Evolutionary conservation across 2,113 vertebrate genomes (phyloP).

Genomic region (Haemorhous mexicanus): DNA sequence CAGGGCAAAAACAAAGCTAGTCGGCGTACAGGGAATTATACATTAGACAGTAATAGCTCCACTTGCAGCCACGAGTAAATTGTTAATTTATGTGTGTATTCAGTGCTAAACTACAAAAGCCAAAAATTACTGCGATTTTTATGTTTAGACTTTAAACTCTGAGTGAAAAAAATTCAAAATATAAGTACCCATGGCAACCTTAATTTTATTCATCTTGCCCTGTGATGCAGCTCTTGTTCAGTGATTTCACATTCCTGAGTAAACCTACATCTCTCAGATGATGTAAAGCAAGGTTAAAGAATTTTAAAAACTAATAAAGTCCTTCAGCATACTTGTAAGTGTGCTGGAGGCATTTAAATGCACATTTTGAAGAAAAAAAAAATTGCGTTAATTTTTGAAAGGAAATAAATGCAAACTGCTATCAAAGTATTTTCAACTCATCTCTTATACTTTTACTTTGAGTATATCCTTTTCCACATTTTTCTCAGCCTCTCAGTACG

Average conservation of each 20-base stretch:
- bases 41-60: conserved; percentile 22
- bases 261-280: not conserved
- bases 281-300: conserved; percentile 22
- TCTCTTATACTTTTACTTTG: not conserved
- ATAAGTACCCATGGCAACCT: conserved; percentile 22
- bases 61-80: not conserved
- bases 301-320: conserved; percentile 5
- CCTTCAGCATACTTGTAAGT: not conserved
- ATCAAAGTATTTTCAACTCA: not conserved
- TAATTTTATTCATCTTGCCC: conserved; percentile 21
- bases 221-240: not conserved
- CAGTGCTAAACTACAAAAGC: conserved; percentile 8
- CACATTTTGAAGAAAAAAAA: not conserved
- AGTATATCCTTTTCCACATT: not conserved
- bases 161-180: not conserved
- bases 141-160: conserved; percentile 44
- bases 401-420: not conserved
- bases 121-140: conserved; percentile 28
- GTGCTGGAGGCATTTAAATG: not conserved
- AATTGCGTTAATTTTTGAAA: not conserved
- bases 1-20: conserved; percentile 30
- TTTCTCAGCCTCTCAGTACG: not conserved
- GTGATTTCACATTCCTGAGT: not conserved
- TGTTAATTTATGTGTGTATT: conserved; percentile 14
- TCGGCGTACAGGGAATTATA: not conserved